phyloP scores from a whole-genome alignment of 2,797 vertebrate genomes.

The Sebastiscus tertius region DNA sequence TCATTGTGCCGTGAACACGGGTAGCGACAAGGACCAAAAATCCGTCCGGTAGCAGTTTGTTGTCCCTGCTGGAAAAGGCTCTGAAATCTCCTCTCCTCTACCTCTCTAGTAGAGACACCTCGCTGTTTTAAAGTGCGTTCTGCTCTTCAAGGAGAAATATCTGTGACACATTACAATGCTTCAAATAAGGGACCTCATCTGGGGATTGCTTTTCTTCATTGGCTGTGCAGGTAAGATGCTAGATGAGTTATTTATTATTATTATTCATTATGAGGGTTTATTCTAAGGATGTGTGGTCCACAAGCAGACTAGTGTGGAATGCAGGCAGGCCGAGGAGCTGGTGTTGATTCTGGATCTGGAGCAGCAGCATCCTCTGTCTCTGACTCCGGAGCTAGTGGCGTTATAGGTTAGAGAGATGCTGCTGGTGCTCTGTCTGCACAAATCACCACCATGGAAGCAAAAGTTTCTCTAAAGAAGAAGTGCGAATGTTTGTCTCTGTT shows the following conservation, averaged over 20 bases:
- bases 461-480: conserved; percentile 28
- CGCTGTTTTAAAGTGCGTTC: conserved; percentile 54
- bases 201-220: conserved; percentile 89
- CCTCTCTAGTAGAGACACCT: conserved; percentile 22
- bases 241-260: conserved; percentile 17
- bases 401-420: not conserved
- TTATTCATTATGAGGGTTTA: not conserved
- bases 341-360: not conserved
- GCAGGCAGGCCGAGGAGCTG: conserved; percentile 23
- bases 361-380: conserved; percentile 61
- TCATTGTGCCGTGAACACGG: conserved; percentile 89
- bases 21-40: conserved; percentile 81
- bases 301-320: not conserved
- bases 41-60: conserved; percentile 61
- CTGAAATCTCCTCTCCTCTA: conserved; percentile 5
- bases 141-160: conserved; percentile 80
- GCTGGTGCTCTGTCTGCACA: not conserved
- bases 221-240: conserved; percentile 89
- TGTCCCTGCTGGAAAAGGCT: conserved; percentile 45
- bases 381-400: conserved; percentile 46
- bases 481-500: not conserved
- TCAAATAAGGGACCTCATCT: conserved; percentile 87
- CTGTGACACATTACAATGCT: conserved; percentile 88
- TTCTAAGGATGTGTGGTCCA: not conserved
- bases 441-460: not conserved